Percentiles rank a stretch among this genome's conserved stretches.
Conservation (phyloP, 2,888 invertebrate genomes). For the Aplocera efformata region DNA sequence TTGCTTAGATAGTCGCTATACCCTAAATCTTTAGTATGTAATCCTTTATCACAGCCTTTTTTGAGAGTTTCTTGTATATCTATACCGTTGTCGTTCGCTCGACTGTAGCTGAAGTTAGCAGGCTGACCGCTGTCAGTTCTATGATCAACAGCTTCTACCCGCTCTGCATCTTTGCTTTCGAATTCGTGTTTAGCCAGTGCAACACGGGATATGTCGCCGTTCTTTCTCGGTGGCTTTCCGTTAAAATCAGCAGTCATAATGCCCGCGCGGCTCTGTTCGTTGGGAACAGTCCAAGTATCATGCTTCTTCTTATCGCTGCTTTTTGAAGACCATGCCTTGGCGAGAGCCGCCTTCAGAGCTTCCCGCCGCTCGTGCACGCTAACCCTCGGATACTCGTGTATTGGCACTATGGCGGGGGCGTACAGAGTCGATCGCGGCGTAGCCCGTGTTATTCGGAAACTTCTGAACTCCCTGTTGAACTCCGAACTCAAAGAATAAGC, state of each 20-base stretch:
- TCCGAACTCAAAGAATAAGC: slow-evolving; percentile 83
- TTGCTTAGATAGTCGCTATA: slow-evolving; percentile 74
- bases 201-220: slow-evolving; percentile 62
- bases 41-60: slow-evolving; percentile 78
- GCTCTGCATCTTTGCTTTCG: slow-evolving; percentile 66
- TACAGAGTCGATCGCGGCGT: slow-evolving; percentile 74
- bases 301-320: slow-evolving; percentile 69
- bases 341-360: slow-evolving; percentile 74
- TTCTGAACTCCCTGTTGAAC: slow-evolving; percentile 81
- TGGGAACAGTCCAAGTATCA: slow-evolving; percentile 69
- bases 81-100: slow-evolving; percentile 64
- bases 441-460: slow-evolving; percentile 77
- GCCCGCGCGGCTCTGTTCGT: slow-evolving; percentile 60
- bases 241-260: slow-evolving; percentile 62
- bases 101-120: slow-evolving; percentile 59
- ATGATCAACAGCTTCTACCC: slow-evolving; percentile 52
- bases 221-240: slow-evolving; percentile 53
- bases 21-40: slow-evolving; percentile 71
- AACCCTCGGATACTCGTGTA: slow-evolving; percentile 82
- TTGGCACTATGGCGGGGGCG: slow-evolving; percentile 78
- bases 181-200: slow-evolving; percentile 70
- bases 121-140: slow-evolving; percentile 58
- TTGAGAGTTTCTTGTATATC: slow-evolving; percentile 74
- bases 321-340: slow-evolving; percentile 74
- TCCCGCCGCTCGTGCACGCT: slow-evolving; percentile 78